Base-by-base conservation (phyloP, 1,140 invertebrate genomes). In the Vanessa tameamea region DNA sequence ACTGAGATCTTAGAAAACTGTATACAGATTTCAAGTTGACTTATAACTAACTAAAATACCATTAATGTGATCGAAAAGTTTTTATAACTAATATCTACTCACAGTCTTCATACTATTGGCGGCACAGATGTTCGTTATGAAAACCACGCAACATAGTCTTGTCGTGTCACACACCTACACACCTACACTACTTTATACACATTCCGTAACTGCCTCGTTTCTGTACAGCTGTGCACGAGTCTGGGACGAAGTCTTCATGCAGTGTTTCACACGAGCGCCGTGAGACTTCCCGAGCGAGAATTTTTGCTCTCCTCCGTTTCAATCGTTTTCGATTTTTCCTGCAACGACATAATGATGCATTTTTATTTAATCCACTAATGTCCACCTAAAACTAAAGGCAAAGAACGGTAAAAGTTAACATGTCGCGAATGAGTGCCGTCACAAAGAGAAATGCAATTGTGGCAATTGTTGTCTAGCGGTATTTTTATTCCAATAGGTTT, bases 1-100 rank as follows among this genome's bases (percentile, higher is more conserved):
- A 77, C 78, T 87, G 87, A 90, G 87, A 90, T 89, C 87, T 87
- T 83, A 85, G 89, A 88, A 89, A 89, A 91, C 86, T 86, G 83
- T 87, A 84, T 84, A 88, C 81, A 89, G 80, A 82, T 78, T 88
- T 86, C 82, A 76, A 80, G 81, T 80, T 70, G 64, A 74, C 77
- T 51, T 86, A 84, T 67, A 72, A 72, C 69, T 74, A 64, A 59
- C 50, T 67, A 64, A 26, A 68, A 68, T 78, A 81, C 72, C 65
- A 57, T 68, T 80, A 76, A 79, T 86, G 86, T 85, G 81, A 85
- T 83, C 82, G 68, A 78, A 75, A 77, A 75, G 76, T 81, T 48
- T 48, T 79, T 67, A 64, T 79, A 76, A 78, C 79, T 82, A 81
- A 59, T 75, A 87, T 72, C 80, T 87, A 87, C 81, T 87, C 82